phyloP scores from a whole-genome alignment of 2,888 invertebrate genomes.

The Spialia ferax region DNA sequence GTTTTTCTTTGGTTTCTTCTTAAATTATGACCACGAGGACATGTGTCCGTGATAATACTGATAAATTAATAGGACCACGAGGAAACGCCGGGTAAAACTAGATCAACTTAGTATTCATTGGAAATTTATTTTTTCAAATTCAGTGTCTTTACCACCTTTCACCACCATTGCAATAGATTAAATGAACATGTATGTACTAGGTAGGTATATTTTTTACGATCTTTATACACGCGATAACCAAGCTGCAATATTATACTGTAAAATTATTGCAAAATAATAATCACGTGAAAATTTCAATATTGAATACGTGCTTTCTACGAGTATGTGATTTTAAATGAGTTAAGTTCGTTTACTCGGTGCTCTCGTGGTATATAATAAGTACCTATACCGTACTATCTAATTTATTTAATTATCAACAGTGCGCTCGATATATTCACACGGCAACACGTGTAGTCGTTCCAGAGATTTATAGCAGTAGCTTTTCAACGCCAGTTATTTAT shows the following conservation, averaged over 20 bases:
- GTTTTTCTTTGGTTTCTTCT: too few species aligned
- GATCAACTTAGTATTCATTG: too few species aligned
- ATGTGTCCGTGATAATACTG: too few species aligned
- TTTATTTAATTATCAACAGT: constrained; percentile 22
- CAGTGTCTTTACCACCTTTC: not conserved
- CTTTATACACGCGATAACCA: not conserved
- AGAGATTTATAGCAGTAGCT: constrained; percentile 10
- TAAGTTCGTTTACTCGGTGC: not conserved
- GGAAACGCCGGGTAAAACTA: too few species aligned
- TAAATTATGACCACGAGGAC: too few species aligned
- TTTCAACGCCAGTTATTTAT: constrained; percentile 22
- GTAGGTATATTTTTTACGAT: not conserved
- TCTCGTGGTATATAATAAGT: constrained; percentile 8
- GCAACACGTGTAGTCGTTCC: constrained; percentile 25
- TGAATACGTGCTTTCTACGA: not conserved
- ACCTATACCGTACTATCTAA: too few species aligned
- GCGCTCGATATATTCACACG: constrained; percentile 8
- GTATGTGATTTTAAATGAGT: not conserved
- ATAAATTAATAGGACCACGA: too few species aligned
- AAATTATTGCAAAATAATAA: constrained; percentile 17
- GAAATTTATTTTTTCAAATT: not conserved
- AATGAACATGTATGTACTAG: not conserved
- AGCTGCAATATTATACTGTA: not conserved
- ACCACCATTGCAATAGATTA: not conserved
- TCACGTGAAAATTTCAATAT: constrained; percentile 7